Evolutionary conservation across 1,140 invertebrate species (phyloP).

Genomic region (Acyrthosiphon pisum): DNA sequence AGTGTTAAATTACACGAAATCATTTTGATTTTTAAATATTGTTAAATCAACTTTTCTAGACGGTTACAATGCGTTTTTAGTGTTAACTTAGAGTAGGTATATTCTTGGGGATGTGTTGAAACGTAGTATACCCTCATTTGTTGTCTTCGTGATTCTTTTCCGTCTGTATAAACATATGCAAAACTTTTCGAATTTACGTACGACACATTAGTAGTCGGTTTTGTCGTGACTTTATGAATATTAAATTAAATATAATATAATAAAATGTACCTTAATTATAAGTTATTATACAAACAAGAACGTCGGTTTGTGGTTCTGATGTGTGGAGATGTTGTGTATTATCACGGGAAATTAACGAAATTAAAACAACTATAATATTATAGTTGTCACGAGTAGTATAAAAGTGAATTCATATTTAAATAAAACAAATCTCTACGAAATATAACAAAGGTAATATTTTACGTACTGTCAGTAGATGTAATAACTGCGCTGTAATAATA

Average conservation of each 20-base stretch:
- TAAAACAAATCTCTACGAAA: neutral
- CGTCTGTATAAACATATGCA: neutral
- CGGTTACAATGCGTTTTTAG: neutral
- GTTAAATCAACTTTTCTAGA: neutral
- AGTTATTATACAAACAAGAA: neutral
- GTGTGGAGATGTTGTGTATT: neutral
- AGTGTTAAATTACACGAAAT: neutral
- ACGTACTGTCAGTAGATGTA: neutral
- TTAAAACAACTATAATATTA: no score
- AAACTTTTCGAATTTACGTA: neutral
- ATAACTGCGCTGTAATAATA: neutral
- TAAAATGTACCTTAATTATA: neutral
- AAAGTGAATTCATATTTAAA: no score
- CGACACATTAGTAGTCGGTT: neutral
- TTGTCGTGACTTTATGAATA: neutral
- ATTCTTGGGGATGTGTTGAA: neutral
- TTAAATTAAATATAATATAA: neutral
- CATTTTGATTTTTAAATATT: neutral
- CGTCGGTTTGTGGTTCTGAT: neutral
- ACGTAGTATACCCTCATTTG: neutral
- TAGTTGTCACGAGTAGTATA: no score
- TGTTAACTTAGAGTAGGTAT: neutral
- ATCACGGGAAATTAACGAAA: neutral
- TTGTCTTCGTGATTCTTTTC: neutral
- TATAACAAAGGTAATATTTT: neutral